These are phyloP conservation scores for Myathropa florea DNA, from an alignment of 2,888 invertebrate species.

Conservation along the genomic window DNA sequence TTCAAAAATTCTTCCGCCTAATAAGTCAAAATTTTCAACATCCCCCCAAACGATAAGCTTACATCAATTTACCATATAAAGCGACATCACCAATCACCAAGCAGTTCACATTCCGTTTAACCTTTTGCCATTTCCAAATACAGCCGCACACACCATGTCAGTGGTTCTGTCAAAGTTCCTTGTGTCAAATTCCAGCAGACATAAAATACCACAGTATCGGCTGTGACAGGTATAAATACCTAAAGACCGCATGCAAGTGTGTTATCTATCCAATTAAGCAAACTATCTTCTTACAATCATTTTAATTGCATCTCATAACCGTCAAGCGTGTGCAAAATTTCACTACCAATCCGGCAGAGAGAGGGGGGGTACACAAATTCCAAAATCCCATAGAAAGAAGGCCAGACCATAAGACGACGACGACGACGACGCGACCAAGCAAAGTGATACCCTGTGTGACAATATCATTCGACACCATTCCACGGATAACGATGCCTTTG, in stretches of 20 bases:
- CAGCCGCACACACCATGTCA: background rate
- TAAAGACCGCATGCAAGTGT: background rate
- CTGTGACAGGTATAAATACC: background rate
- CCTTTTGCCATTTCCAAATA: background rate
- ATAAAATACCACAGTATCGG: background rate
- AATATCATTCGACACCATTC: conserved; percentile 49
- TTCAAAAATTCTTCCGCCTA: background rate
- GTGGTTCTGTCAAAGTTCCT: background rate
- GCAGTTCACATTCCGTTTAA: background rate
- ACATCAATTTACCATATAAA: background rate
- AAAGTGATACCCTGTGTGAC: conserved; percentile 6
- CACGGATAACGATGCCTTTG: conserved; percentile 34
- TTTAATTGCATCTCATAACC: conserved; percentile 54
- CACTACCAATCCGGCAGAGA: conserved; percentile 1
- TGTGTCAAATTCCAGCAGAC: background rate
- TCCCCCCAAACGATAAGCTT: background rate
- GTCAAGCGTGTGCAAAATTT: conserved; percentile 10
- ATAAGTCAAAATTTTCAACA: background rate
- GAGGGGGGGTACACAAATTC: conserved; percentile 1
- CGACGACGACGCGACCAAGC: background rate
- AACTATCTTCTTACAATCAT: conserved; percentile 18
- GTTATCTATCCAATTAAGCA: conserved; percentile 28
- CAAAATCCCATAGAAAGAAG: conserved; percentile 26
- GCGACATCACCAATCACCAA: background rate
- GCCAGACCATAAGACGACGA: background rate